Percentiles rank a stretch among this genome's conserved stretches.
Conservation (phyloP, 2,113 vertebrate species). For the Dipodomys spectabilis region DNA sequence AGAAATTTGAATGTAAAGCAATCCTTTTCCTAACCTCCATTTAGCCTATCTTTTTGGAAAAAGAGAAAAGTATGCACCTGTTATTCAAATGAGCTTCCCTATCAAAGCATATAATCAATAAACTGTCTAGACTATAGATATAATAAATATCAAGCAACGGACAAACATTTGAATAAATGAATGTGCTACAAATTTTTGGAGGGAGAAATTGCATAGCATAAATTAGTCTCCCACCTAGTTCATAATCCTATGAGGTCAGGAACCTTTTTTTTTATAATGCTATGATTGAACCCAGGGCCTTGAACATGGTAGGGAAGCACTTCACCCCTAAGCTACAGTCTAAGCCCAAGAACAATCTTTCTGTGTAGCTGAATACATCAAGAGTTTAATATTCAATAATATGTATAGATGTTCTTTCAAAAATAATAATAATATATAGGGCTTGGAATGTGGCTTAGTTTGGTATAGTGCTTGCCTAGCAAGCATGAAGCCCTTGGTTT, state of each 20-base stretch:
- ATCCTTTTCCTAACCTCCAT: background rate
- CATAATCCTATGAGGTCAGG: background rate
- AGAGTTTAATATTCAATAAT: background rate
- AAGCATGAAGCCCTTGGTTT: no score
- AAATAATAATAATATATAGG: background rate
- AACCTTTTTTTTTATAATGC: background rate
- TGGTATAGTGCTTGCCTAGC: no score
- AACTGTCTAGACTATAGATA: background rate
- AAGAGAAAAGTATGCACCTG: conserved; percentile 8
- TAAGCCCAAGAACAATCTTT: background rate
- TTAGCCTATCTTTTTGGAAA: background rate
- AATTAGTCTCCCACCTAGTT: background rate
- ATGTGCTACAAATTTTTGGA: conserved; percentile 1
- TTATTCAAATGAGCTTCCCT: background rate
- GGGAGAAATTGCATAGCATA: conserved; percentile 10
- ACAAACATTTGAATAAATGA: conserved; percentile 15
- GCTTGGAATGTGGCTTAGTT: no score
- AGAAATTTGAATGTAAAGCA: background rate
- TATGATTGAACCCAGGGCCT: background rate
- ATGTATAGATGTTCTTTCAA: background rate
- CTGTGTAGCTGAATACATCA: background rate
- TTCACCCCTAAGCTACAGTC: background rate
- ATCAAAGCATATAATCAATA: conserved; percentile 23
- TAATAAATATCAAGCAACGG: conserved; percentile 18
- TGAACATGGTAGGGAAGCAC: background rate